Conservation (phyloP, 2,888 invertebrate genomes). For the Laothoe populi region DNA sequence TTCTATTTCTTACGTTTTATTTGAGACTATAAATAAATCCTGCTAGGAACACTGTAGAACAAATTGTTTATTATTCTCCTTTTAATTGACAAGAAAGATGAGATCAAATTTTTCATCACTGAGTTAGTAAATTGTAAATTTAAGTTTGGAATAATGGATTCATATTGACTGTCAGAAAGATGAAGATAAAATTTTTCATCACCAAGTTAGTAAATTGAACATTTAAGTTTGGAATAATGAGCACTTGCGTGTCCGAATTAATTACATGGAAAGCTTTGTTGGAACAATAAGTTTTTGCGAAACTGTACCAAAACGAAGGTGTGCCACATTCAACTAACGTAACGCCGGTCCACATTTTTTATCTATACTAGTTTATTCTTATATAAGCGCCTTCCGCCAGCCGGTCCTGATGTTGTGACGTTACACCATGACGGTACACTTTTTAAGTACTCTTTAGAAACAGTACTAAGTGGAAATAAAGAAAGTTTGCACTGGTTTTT, state of each 20-base stretch:
- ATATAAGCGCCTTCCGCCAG: slow-evolving; percentile 21
- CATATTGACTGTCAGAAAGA: too few relatives aligned
- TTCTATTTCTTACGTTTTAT: neutral
- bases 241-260: too few relatives aligned
- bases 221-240: too few relatives aligned
- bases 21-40: too few relatives aligned
- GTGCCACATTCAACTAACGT: slow-evolving; percentile 25
- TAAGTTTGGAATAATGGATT: too few relatives aligned
- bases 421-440: slow-evolving; percentile 15
- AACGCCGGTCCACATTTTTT: slow-evolving; percentile 26
- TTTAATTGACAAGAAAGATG: too few relatives aligned
- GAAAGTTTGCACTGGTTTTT: neutral
- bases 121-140: too few relatives aligned
- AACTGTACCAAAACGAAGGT: slow-evolving; percentile 11
- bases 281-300: neutral
- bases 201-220: too few relatives aligned
- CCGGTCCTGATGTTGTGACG: neutral
- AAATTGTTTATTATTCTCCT: too few relatives aligned
- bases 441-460: slow-evolving; percentile 3
- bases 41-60: too few relatives aligned
- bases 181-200: too few relatives aligned
- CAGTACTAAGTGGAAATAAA: neutral
- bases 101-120: too few relatives aligned
- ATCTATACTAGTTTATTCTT: slow-evolving; percentile 23
- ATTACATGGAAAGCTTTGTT: neutral